Evolutionary conservation across 2,888 invertebrate species (phyloP).

Genomic region (Eristalis tenax): DNA sequence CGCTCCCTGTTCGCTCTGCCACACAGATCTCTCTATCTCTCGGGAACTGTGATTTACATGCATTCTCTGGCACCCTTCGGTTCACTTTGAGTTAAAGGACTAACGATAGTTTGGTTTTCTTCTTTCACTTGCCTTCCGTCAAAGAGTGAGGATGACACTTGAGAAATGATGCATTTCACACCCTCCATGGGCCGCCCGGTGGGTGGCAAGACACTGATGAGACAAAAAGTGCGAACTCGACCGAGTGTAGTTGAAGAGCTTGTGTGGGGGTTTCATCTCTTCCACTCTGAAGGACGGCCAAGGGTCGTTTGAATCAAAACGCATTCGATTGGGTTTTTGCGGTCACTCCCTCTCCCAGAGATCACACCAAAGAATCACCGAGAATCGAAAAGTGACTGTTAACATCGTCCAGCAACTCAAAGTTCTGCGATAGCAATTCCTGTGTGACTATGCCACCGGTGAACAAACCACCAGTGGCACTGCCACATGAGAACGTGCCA

Average conservation of each 20-base stretch:
- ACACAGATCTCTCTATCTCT: background rate
- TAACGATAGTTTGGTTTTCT: constrained; percentile 51
- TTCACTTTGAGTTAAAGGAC: constrained; percentile 59
- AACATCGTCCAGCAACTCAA: constrained; percentile 53
- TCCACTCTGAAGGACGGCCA: too few species aligned
- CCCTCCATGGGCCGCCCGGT: background rate
- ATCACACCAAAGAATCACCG: too few species aligned
- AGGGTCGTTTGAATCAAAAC: too few species aligned
- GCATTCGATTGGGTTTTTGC: too few species aligned
- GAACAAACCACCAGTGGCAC: background rate
- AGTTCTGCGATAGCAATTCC: background rate
- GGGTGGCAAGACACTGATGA: background rate
- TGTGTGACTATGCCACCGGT: background rate
- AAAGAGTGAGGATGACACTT: constrained; percentile 23
- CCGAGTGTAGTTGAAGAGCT: too few species aligned
- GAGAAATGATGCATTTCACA: constrained; percentile 36
- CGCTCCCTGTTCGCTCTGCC: constrained; percentile 24
- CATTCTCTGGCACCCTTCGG: constrained; percentile 46
- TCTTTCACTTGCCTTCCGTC: constrained; percentile 12
- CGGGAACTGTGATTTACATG: constrained; percentile 59
- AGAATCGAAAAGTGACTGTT: constrained; percentile 9
- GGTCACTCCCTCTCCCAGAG: too few species aligned
- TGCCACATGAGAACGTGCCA: constrained; percentile 59
- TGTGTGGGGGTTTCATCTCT: too few species aligned
- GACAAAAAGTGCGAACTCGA: constrained; percentile 42